Percentiles rank a stretch among this genome's conserved stretches.
Conservation (phyloP, 2,113 vertebrate species). For the Thalassarche chlororhynchos region DNA sequence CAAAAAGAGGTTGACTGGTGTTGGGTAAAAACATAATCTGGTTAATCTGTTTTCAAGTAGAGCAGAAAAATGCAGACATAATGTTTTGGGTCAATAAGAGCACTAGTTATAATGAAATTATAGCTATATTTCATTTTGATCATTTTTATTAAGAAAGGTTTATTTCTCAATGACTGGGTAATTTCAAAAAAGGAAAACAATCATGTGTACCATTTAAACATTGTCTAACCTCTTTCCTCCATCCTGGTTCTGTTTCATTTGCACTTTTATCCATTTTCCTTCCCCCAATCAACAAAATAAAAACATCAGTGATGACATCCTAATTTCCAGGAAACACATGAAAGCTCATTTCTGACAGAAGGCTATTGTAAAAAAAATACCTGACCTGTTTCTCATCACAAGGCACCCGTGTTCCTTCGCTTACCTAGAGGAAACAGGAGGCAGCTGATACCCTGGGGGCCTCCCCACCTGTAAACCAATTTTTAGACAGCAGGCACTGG, state of each 20-base stretch:
- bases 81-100: background rate
- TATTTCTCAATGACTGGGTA: background rate
- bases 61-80: background rate
- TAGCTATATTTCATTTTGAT: background rate
- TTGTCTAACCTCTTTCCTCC: background rate
- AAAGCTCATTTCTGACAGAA: background rate
- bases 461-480: background rate
- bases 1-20: background rate
- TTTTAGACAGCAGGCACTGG: background rate
- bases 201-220: background rate
- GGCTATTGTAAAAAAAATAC: background rate
- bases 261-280: background rate
- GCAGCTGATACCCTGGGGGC: background rate
- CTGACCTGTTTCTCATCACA: background rate
- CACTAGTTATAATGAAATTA: background rate
- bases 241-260: background rate
- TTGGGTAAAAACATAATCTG: background rate
- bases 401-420: background rate
- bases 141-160: background rate
- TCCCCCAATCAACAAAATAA: background rate
- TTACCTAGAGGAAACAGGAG: background rate
- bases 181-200: background rate
- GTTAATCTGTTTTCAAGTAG: background rate
- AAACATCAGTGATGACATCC: constrained; percentile 21
- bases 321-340: background rate